phyloP scores from a whole-genome alignment of 2,113 vertebrate species.

The Xiphophorus hellerii region DNA sequence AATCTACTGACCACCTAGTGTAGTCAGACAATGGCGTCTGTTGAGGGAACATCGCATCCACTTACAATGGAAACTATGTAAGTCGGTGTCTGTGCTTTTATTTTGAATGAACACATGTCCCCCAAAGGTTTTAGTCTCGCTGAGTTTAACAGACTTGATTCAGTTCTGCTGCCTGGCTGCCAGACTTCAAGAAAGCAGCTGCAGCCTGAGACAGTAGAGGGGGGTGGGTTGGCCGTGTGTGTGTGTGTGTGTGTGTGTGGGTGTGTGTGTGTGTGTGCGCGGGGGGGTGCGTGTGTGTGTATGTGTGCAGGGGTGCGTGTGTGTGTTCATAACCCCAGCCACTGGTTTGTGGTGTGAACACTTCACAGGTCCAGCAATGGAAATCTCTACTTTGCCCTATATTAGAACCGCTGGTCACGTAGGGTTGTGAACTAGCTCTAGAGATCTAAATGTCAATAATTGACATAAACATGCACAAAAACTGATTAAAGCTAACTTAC shows the following conservation, averaged over 20 bases:
- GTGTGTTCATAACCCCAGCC: too few species aligned
- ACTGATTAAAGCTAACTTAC: not conserved
- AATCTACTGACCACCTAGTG: too few species aligned
- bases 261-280: too few species aligned
- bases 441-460: too few species aligned
- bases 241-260: not conserved
- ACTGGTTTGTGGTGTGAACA: constrained; percentile 1
- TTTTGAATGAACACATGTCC: constrained; percentile 35
- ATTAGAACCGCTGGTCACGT: too few species aligned
- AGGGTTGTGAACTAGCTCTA: too few species aligned
- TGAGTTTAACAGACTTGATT: constrained; percentile 35
- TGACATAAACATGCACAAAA: too few species aligned
- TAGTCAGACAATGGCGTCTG: too few species aligned
- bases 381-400: too few species aligned
- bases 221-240: constrained; percentile 13
- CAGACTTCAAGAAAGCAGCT: constrained; percentile 53
- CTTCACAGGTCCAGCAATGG: too few species aligned
- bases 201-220: constrained; percentile 23
- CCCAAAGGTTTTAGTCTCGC: not conserved
- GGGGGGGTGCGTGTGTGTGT: too few species aligned
- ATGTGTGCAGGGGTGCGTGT: too few species aligned
- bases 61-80: not conserved
- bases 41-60: not conserved
- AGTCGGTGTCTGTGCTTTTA: constrained; percentile 26
- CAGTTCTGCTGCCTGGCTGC: constrained; percentile 21